These are phyloP conservation scores for Catharus fuscescens DNA, from an alignment of 2,113 vertebrate genomes.

Conservation along the genomic window DNA sequence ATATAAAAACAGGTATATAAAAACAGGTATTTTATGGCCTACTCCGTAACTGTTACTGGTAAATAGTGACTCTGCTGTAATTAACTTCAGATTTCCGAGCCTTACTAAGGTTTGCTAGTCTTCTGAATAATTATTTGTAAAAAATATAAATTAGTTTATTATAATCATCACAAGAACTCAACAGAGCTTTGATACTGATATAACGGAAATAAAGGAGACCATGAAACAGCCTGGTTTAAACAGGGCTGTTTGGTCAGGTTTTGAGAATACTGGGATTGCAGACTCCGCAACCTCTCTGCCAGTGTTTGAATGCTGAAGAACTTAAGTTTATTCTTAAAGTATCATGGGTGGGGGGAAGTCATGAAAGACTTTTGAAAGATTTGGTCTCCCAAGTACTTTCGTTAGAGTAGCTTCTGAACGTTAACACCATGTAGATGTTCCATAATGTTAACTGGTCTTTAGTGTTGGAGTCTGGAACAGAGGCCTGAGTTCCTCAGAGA, in stretches of 20 bases:
- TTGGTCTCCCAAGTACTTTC: not conserved
- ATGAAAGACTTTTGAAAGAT: not conserved
- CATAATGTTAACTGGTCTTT: too few relatives aligned
- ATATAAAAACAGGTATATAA: not conserved
- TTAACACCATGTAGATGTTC: not conserved
- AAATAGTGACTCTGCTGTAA: not conserved
- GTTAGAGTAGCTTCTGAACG: not conserved
- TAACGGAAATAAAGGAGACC: not conserved
- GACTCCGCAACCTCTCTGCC: not conserved
- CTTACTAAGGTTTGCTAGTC: not conserved
- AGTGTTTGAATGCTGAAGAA: not conserved
- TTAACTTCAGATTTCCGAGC: not conserved
- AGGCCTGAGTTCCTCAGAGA: too few relatives aligned
- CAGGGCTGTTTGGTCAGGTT: not conserved
- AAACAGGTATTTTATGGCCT: not conserved
- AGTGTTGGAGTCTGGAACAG: too few relatives aligned
- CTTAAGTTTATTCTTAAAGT: not conserved
- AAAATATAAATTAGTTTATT: not conserved
- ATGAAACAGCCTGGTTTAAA: not conserved
- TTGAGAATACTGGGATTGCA: not conserved
- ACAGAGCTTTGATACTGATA: not conserved
- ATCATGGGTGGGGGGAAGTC: accelerated
- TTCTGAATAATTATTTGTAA: not conserved
- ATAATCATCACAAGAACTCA: not conserved
- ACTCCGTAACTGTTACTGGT: not conserved